Percentiles rank a stretch among this genome's conserved stretches.
These are phyloP conservation scores for Theocolax elegans DNA, from an alignment of 1,140 invertebrate species.

Conservation along the genomic window DNA sequence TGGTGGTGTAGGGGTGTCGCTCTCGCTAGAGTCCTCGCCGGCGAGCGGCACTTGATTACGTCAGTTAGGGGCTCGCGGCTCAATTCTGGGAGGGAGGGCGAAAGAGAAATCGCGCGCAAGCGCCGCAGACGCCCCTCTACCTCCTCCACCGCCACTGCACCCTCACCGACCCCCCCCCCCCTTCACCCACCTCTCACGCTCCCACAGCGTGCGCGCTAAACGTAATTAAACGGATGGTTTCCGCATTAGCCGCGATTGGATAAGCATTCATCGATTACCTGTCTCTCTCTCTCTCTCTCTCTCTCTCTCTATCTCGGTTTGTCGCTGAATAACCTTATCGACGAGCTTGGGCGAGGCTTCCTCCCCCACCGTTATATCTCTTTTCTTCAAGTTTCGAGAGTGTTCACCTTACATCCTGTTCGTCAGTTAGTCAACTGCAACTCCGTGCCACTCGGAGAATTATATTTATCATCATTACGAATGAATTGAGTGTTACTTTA, in stretches of 20 bases:
- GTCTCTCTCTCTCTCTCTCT: not conserved
- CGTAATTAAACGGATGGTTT: constrained; percentile 68
- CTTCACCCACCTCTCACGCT: constrained; percentile 5
- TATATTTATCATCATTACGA: not conserved
- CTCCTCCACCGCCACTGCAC: not conserved
- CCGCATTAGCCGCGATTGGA: constrained; percentile 66
- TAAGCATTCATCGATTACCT: constrained; percentile 67
- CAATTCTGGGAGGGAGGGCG: constrained; percentile 55
- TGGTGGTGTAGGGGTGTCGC: too few species aligned
- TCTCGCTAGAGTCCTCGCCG: too few species aligned
- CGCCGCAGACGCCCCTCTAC: constrained; percentile 15
- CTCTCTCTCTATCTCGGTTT: not conserved
- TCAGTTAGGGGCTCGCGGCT: constrained; percentile 61
- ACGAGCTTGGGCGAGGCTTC: too few species aligned
- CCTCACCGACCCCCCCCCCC: constrained; percentile 37
- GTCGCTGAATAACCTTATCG: not conserved
- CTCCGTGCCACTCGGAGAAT: not conserved
- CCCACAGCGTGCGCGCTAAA: constrained; percentile 52
- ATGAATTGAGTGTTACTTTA: not conserved
- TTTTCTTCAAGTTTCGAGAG: not conserved
- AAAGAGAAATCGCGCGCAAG: too few species aligned
- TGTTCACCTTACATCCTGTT: not conserved
- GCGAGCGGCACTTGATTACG: constrained; percentile 58
- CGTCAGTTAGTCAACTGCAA: not conserved
- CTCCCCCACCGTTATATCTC: too few species aligned